These are phyloP conservation scores for Salmo trutta DNA, from an alignment of 2,797 vertebrate genomes.

Conservation along the genomic window DNA sequence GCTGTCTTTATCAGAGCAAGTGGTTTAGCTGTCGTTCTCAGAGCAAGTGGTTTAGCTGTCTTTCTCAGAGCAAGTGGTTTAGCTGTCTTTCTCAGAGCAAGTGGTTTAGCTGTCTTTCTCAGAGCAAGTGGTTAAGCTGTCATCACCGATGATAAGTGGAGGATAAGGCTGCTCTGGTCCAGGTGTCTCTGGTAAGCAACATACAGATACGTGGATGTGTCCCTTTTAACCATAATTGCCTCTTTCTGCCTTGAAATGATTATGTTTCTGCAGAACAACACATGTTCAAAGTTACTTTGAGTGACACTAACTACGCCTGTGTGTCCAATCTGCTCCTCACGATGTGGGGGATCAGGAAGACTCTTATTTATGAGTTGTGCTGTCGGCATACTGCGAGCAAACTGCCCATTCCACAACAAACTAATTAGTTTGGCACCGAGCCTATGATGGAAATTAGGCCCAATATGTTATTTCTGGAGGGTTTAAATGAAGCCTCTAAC, in stretches of 20 bases:
- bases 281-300: conserved; percentile 51
- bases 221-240: not conserved
- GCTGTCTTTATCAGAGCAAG: too few species aligned
- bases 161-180: not conserved
- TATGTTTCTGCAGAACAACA: conserved; percentile 46
- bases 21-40: too few species aligned
- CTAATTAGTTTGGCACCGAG: conserved; percentile 67
- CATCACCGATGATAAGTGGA: not conserved
- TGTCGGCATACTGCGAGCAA: conserved; percentile 59
- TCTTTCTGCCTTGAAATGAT: conserved; percentile 35
- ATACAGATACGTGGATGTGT: not conserved
- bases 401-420: conserved; percentile 66
- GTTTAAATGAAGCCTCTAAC: conserved; percentile 49
- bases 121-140: not conserved
- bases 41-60: too few species aligned
- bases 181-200: not conserved
- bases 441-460: conserved; percentile 61
- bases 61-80: too few species aligned
- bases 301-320: conserved; percentile 64
- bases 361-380: conserved; percentile 65
- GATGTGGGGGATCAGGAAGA: conserved; percentile 53
- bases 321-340: conserved; percentile 59
- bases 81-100: too few species aligned
- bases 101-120: not conserved
- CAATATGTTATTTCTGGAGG: conserved; percentile 60